Evolutionary conservation across 1,140 invertebrate species (phyloP).

Genomic region (fruit fly (Drosophila melanogaster)): Release_6_plus_ISO1_MT NT_033777.3:11159001-11159500

Average conservation of each 20-base stretch:
- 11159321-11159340: conserved; percentile 86
- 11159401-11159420: conserved; percentile 16
- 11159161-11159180: conserved; percentile 59
- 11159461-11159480: conserved; percentile 22
- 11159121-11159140: conserved; percentile 49
- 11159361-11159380: conserved; percentile 59
- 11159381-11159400: conserved; percentile 47
- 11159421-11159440: conserved; percentile 46
- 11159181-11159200: conserved; percentile 86
- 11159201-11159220: conserved; percentile 87
- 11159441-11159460: neutral
- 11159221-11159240: conserved; percentile 87
- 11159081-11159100: conserved; percentile 85
- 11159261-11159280: conserved; percentile 87
- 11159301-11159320: conserved; percentile 86
- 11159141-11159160: conserved; percentile 52
- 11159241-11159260: conserved; percentile 90
- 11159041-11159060: conserved; percentile 89
- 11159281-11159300: conserved; percentile 85
- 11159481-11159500: neutral
- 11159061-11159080: conserved; percentile 86
- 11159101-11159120: conserved; percentile 64
- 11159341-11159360: conserved; percentile 65
- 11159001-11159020: conserved; percentile 90
- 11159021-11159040: conserved; percentile 89